Percentiles rank a stretch among this genome's conserved stretches.
Conservation (phyloP, 2,797 vertebrate genomes). For the Mallotus villosus region DNA sequence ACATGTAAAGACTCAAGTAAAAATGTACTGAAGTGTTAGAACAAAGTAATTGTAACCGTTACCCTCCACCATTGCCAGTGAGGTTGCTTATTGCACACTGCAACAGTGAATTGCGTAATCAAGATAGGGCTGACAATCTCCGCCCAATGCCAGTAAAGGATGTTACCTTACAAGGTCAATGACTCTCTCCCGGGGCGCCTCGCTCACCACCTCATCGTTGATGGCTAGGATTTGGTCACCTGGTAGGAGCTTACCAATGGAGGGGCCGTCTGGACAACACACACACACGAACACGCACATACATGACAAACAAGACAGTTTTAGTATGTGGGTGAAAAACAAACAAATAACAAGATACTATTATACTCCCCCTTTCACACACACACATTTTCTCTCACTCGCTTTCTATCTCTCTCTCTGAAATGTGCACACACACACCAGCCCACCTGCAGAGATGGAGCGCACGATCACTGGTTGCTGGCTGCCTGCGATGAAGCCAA, state of each 20-base stretch:
- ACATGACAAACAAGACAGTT: background rate
- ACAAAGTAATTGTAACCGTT: too few species aligned
- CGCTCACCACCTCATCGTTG: slow-evolving; percentile 93
- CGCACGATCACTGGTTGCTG: slow-evolving; percentile 93
- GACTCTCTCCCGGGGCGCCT: slow-evolving; percentile 93
- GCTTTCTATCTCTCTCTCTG: too few species aligned
- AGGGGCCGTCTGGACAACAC: slow-evolving; percentile 86
- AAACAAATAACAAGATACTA: slow-evolving; percentile 4
- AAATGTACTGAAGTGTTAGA: too few species aligned
- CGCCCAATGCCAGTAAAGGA: slow-evolving; percentile 80
- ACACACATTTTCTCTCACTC: background rate
- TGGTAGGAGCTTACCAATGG: slow-evolving; percentile 92
- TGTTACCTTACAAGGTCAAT: slow-evolving; percentile 98
- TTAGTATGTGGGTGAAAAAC: background rate
- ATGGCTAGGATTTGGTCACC: slow-evolving; percentile 98
- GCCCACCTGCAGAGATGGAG: slow-evolving; percentile 92
- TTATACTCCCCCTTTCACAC: slow-evolving; percentile 1
- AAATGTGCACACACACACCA: slow-evolving; percentile 20
- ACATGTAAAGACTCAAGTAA: too few species aligned
- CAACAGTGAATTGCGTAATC: too few species aligned
- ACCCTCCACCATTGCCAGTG: too few species aligned
- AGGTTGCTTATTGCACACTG: too few species aligned
- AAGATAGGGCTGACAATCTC: slow-evolving; percentile 8
- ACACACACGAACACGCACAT: slow-evolving; percentile 2
- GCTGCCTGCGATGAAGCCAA: slow-evolving; percentile 95